Base-by-base conservation (phyloP, 2,888 invertebrate genomes). In the Synergus laeviventris region DNA sequence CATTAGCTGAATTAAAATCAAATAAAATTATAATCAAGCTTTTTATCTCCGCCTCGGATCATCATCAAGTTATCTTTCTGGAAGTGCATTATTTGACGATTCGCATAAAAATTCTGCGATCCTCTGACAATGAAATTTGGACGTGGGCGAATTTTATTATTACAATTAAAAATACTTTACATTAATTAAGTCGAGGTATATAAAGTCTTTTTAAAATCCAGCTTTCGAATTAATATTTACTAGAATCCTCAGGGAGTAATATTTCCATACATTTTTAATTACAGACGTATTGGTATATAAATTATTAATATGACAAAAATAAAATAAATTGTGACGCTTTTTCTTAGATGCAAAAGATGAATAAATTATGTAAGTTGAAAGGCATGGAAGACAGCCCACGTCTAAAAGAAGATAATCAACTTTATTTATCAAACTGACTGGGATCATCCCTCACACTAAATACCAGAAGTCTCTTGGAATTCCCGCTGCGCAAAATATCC, bases 381-480 rank as follows among this genome's bases (percentile, higher is more conserved):
- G 12, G 11, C 11, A 21, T 21, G 21, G 21, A 12, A 14, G 21
- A 56, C 56, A 56, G 21, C 3, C 21, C 56, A 21, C 56, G 56
- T 56, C 56, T 56, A 21, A 56, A 56, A 18, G 21, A 56, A 56
- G 82, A 79, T 84, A 84, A 83, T 81, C 81, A 79, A 81, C 85
- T 86, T 88, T 87, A 88, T 87, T 86, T 81, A 87, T 87, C 88
- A 88, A 77, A 76, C 79, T 84, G 86, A 88, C 86, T 81, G 80
- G 66, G 70, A 73, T 81, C 84, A 87, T 87, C 81, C 80, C 79
- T 87, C 87, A 87, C 80, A 83, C 82, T 85, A 84, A 87, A 87
- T 85, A 85, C 85, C 86, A 82, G 79, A 80, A 86, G 85, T 83
- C 78, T 84, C 84, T 85, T 84, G 82, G 78, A 82, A 84, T 85